Evolutionary conservation across 2,797 vertebrate species (phyloP), one percentile per base, ranked within the genome.

Genomic region (Rhinophrynus dorsalis): DNA sequence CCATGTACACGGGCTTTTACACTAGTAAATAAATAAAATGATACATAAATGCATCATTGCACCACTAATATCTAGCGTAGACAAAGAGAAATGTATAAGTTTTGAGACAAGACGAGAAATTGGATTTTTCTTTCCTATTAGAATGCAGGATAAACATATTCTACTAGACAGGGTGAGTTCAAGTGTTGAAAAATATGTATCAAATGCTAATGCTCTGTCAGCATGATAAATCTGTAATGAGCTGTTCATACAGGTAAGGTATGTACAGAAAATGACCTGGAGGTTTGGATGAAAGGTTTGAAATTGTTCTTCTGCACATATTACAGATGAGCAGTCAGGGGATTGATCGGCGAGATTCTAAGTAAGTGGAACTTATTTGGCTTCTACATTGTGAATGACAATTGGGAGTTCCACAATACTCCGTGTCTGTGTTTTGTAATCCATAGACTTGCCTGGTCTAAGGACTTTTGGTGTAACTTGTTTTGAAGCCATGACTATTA

Each of bases 151-250:
- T 73, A 73, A 73, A 73, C 70, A 73, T 29, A 73, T 67, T 66
- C 29, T 60, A 30, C 17, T 35, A 73, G 62, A 66, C 70, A 60
- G 27, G 62, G 62, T 66, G 70, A 73, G 56, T 44, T 73, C 47
- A 67, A 66, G 70, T 73, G 70, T 60, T 73, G 70, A 73, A 73
- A 73, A 73, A 44, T 59, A 17, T 15, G 29, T 26, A 37, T 73
- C 45, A 73, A 73, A 67, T 64, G 32, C 62, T 65, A 73, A 73
- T 73, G 64, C 62, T 58, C 70, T 73, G 70, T 73, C 70, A 73
- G 62, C 37, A 73, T 73, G 70, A 73, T 73, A 59, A 59, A 73
- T 73, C 62, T 73, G 55, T 54, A 44, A 24, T 59, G 62, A n/a
- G 47, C 38, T 73, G 70, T 73, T 60, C 62, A 45, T 66, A 73